These are phyloP conservation scores for Calypte anna DNA, from an alignment of 2,113 vertebrate genomes.

Conservation along the genomic window DNA sequence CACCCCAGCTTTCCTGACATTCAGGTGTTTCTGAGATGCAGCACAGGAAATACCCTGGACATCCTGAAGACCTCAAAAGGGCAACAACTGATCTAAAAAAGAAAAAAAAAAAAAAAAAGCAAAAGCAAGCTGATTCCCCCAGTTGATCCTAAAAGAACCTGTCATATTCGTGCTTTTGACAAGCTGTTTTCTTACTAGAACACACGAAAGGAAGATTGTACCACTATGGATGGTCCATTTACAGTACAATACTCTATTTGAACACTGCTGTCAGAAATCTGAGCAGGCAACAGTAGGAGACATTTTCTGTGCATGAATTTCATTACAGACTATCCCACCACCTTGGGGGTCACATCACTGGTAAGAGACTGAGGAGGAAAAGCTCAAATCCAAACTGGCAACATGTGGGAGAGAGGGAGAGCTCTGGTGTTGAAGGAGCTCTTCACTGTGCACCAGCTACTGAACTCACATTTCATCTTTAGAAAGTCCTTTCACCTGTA, in stretches of 20 bases:
- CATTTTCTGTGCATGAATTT: background rate
- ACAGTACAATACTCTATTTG: background rate
- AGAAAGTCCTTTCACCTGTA: background rate
- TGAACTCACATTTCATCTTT: background rate
- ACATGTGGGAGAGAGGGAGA: background rate
- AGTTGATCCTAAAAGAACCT: background rate
- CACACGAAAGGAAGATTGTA: background rate
- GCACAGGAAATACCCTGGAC: background rate
- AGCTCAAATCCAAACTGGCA: background rate
- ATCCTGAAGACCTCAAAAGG: background rate
- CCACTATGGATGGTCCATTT: rapidly evolving
- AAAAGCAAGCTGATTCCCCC: background rate
- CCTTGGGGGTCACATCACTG: background rate
- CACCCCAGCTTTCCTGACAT: background rate
- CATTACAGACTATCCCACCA: background rate
- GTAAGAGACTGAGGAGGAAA: background rate
- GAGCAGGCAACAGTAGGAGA: background rate
- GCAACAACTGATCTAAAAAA: background rate
- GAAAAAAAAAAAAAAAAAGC: background rate
- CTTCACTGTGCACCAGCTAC: background rate
- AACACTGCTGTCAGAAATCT: background rate
- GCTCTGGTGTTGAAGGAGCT: background rate
- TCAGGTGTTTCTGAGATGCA: background rate
- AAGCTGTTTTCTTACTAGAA: background rate
- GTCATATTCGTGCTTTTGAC: background rate